Percentiles rank a stretch among this genome's conserved stretches.
phyloP scores from a whole-genome alignment of 2,888 invertebrate genomes.

The Hirtodrosophila confusa region DNA sequence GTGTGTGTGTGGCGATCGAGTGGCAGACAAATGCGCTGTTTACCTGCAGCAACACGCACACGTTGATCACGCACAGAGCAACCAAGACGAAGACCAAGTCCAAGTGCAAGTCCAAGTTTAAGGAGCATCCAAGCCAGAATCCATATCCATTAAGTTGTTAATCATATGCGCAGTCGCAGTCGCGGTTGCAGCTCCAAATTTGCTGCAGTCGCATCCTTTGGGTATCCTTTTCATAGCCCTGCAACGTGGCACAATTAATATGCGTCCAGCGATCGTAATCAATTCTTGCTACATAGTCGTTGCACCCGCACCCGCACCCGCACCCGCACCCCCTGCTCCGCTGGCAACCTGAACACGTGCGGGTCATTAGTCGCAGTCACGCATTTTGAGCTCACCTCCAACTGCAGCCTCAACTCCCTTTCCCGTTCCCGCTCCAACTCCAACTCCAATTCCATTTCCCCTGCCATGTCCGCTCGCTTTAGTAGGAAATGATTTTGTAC shows the following conservation, averaged over 20 bases:
- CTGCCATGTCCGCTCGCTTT: constrained; percentile 69
- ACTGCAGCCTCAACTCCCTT: constrained; percentile 25
- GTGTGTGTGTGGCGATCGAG: constrained; percentile 48
- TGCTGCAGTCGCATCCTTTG: constrained; percentile 60
- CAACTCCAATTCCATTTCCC: constrained; percentile 33
- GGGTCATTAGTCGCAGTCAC: constrained; percentile 83
- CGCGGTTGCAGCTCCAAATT: constrained; percentile 29
- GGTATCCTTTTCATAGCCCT: constrained; percentile 67
- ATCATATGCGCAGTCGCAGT: constrained; percentile 77
- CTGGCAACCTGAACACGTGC: constrained; percentile 73
- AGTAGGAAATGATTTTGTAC: constrained; percentile 78
- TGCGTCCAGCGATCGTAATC: constrained; percentile 82
- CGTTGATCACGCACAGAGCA: constrained; percentile 33
- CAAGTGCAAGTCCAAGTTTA: constrained; percentile 19
- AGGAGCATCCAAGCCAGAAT: constrained; percentile 36
- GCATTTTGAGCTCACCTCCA: constrained; percentile 75
- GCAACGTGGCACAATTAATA: constrained; percentile 73
- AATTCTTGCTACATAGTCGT: constrained; percentile 71
- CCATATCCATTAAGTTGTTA: constrained; percentile 81
- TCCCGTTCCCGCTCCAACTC: constrained; percentile 21
- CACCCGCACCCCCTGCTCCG: neutral
- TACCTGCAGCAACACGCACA: constrained; percentile 82
- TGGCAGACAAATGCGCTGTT: constrained; percentile 81
- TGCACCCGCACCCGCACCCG: constrained; percentile 6
- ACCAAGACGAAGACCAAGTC: constrained; percentile 17